A percentile compares a stretch with the other conserved stretches of the same genome.
Evolutionary conservation across 2,797 vertebrate genomes (phyloP).

Genomic region (Clarias laeviceps): DNA sequence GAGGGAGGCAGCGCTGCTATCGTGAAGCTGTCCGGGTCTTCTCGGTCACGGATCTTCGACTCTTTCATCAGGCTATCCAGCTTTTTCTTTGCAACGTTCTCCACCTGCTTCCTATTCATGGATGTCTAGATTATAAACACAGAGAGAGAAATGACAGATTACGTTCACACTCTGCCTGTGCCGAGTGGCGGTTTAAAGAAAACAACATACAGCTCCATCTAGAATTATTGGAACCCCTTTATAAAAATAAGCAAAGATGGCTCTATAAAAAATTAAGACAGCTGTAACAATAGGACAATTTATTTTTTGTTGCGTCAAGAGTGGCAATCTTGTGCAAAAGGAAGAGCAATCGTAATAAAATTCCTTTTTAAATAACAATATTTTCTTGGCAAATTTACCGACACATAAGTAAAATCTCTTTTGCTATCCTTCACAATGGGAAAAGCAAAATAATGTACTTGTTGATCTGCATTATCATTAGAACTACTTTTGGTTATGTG

Average conservation of each 20-base stretch:
- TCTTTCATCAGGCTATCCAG: conserved; percentile 95
- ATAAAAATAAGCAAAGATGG: neutral
- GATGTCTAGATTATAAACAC: conserved; percentile 75
- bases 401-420: neutral
- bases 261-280: neutral
- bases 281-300: neutral
- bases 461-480: neutral
- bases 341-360: no score
- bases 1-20: conserved; percentile 78
- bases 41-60: conserved; percentile 91
- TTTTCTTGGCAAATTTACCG: neutral
- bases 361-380: no score
- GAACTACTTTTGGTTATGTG: neutral
- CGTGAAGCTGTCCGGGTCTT: conserved; percentile 89
- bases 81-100: conserved; percentile 94
- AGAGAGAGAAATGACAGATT: conserved; percentile 17
- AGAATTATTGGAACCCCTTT: neutral
- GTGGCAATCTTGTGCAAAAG: neutral
- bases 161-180: neutral
- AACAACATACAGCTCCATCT: neutral
- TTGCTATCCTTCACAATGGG: neutral
- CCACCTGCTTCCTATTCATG: conserved; percentile 88
- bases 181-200: neutral
- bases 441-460: neutral
- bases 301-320: neutral